Conservation (phyloP, 2,113 vertebrate genomes). For the Rallus limicola region DNA sequence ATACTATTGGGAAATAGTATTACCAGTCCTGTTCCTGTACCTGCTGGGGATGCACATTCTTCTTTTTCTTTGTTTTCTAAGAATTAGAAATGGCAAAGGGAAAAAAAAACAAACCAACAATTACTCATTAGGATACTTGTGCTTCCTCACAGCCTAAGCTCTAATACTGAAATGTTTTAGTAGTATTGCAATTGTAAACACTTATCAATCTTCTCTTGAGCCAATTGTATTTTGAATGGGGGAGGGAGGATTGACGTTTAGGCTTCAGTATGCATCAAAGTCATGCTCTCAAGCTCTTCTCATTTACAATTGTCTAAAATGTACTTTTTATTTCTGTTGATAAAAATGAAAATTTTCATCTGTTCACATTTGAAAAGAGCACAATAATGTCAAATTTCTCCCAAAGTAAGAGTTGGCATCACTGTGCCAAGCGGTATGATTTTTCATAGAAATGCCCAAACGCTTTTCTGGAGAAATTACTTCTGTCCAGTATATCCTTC, state of each 20-base stretch:
- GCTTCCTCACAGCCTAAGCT: neutral
- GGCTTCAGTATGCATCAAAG: neutral
- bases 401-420: neutral
- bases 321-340: neutral
- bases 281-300: neutral
- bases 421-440: neutral
- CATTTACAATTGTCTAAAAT: neutral
- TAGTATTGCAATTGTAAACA: neutral
- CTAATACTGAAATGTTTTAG: neutral
- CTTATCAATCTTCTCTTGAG: neutral
- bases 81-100: neutral
- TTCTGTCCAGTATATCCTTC: neutral
- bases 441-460: neutral
- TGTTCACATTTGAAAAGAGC: neutral
- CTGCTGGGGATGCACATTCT: neutral
- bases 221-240: neutral
- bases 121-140: neutral
- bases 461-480: neutral
- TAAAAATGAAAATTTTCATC: neutral
- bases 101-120: neutral
- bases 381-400: neutral
- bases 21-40: neutral
- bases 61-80: neutral
- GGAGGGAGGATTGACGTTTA: neutral
- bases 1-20: neutral